Evolutionary conservation across 2,888 invertebrate species (phyloP), one percentile per base, ranked within the genome.

Genomic region (Podabrus alpinus): DNA sequence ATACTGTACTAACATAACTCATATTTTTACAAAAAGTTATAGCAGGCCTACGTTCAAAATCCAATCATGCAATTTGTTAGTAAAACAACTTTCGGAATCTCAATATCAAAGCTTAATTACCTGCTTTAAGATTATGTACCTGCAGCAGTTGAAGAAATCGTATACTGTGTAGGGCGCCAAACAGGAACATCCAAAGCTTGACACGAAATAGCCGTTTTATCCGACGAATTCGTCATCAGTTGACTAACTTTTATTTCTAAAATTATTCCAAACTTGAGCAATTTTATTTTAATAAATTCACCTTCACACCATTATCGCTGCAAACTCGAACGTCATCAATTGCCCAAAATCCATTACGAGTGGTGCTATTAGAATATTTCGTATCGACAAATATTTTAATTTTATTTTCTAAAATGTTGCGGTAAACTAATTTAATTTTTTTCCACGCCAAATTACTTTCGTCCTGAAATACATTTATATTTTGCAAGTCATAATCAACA

Each of bases 261-360:
- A 77, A 77, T 16, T 21, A 16, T 60, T 9, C 5, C 2, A 68
- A 21, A n/a, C 59, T 25, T 9, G 19, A 59, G 66, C 66, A 5
- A 66, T 73, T 74, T 13, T 16, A 72, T 16, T 60, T 15, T 24
- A 25, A 25, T 25, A 11, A 25, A 25, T 25, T 11, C 11, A 25
- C 1, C 15, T 3, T 61, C 11, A 4, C 82, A 86, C 86, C 86
- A 76, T 85, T 83, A 79, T 85, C 83, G 71, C 83, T 80, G 77
- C 86, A 86, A 29, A 85, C 79, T 78, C 86, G 81, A 15, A 86
- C 81, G 70, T 85, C 80, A 78, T 86, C 86, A 24, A 86, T 81
- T 1, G 84, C 86, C 86, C 86, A 86, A 80, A 85, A 86, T 21
- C 84, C 84, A 68, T 69, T 73, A 5, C 25, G 21, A 9, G n/a